Evolutionary conservation across 2,797 vertebrate species (phyloP).

Genomic region (Mormyrops boulengeri): DNA sequence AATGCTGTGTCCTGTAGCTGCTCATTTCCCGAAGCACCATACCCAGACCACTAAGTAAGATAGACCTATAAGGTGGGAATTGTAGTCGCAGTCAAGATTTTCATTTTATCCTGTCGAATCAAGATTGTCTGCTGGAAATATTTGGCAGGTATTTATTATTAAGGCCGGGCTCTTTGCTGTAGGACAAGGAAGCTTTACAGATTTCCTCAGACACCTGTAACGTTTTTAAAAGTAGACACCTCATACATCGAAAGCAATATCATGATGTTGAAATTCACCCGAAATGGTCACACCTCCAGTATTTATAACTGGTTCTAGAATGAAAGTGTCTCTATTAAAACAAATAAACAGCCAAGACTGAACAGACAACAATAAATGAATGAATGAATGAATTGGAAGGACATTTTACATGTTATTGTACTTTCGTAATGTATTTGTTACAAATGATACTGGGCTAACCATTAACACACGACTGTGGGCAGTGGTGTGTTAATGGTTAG

Average conservation of each 20-base stretch:
- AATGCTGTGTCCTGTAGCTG: conserved; percentile 14
- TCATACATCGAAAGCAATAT: background rate
- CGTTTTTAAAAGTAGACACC: background rate
- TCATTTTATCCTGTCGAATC: conserved; percentile 12
- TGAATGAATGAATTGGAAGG: background rate
- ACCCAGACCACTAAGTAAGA: conserved; percentile 1
- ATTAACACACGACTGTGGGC: no score
- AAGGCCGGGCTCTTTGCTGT: background rate
- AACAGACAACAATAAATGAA: background rate
- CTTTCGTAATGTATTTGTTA: background rate
- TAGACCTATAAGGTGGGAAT: background rate
- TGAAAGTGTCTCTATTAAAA: background rate
- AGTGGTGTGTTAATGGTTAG: no score
- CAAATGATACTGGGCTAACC: background rate
- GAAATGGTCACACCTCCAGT: background rate
- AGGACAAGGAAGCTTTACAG: background rate
- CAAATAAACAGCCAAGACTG: background rate
- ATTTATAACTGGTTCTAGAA: background rate
- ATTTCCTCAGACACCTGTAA: background rate
- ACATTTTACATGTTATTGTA: background rate
- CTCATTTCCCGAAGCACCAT: background rate
- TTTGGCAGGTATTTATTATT: background rate
- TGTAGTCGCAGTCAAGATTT: background rate
- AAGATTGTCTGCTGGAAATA: conserved; percentile 5
- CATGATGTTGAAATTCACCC: background rate